phyloP scores from a whole-genome alignment of 1,140 invertebrate genomes.

The Sycobia sp. region DNA sequence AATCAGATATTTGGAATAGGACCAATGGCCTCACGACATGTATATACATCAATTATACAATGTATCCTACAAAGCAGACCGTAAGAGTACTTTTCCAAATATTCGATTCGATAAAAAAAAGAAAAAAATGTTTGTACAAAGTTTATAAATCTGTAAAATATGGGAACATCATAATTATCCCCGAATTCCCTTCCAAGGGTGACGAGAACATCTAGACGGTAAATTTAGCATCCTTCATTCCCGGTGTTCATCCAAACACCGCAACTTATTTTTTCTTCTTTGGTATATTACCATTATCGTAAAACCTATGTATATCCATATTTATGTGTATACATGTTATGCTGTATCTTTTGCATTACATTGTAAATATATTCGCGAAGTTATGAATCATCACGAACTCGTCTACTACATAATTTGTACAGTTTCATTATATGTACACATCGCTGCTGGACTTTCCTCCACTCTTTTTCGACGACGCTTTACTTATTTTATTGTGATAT shows the following conservation, averaged over 20 bases:
- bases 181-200: not conserved
- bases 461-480: conserved; percentile 6
- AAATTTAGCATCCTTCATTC: conserved; percentile 24
- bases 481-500: conserved; percentile 4
- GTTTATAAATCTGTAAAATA: conserved; percentile 20
- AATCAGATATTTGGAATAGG: conserved; percentile 45
- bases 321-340: not conserved
- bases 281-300: conserved; percentile 23
- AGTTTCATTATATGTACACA: not conserved
- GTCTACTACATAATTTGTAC: not conserved
- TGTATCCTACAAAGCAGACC: conserved; percentile 11
- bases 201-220: not conserved
- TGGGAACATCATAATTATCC: not conserved
- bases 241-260: not conserved
- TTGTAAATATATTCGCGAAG: conserved; percentile 23
- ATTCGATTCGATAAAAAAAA: conserved; percentile 38
- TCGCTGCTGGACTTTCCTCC: conserved; percentile 3
- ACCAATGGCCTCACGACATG: conserved; percentile 28
- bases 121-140: conserved; percentile 21
- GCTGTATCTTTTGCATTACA: not conserved
- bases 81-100: conserved; percentile 43
- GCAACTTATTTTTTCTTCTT: conserved; percentile 18
- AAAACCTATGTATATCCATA: too few relatives aligned
- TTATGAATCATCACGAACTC: not conserved
- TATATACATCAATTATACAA: conserved; percentile 11